A percentile compares a stretch with the other conserved stretches of the same genome.
Evolutionary conservation across 1,140 invertebrate genomes (phyloP).

Genomic region (Potamilus streckersoni): DNA sequence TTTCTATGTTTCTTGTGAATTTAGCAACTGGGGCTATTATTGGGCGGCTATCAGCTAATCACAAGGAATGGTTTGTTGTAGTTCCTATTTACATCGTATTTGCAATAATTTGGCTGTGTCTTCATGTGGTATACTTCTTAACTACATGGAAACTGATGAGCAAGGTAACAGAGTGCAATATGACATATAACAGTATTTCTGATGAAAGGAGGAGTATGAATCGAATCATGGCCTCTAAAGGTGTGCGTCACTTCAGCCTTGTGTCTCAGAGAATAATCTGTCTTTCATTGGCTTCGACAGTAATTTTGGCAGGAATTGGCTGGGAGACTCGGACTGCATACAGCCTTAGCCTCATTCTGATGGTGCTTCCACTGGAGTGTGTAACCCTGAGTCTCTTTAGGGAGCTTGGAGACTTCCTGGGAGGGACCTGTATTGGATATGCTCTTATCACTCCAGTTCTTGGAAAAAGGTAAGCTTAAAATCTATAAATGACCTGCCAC

Average conservation of each 20-base stretch:
- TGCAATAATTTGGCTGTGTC: conserved; percentile 57
- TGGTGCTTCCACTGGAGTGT: conserved; percentile 58
- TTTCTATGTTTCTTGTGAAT: conserved; percentile 50
- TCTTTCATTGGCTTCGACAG: conserved; percentile 53
- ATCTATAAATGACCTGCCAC: too few species aligned
- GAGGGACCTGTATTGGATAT: conserved; percentile 65
- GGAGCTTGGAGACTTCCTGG: conserved; percentile 58
- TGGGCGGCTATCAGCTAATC: conserved; percentile 48
- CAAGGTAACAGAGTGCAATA: conserved; percentile 61
- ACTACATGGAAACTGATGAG: conserved; percentile 63
- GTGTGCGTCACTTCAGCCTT: conserved; percentile 64
- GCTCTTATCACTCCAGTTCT: conserved; percentile 61
- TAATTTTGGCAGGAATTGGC: conserved; percentile 50
- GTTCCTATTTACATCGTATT: conserved; percentile 57
- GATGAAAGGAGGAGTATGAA: conserved; percentile 53
- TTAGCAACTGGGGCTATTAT: conserved; percentile 44
- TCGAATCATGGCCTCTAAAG: conserved; percentile 63
- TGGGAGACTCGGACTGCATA: conserved; percentile 60
- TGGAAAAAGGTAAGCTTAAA: conserved; percentile 46
- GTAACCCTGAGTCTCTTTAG: conserved; percentile 60
- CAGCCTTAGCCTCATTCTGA: conserved; percentile 55
- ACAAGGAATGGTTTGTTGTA: conserved; percentile 66
- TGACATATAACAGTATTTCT: conserved; percentile 44
- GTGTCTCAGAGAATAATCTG: conserved; percentile 59
- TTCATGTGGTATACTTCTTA: conserved; percentile 56